A percentile compares a stretch with the other conserved stretches of the same genome.
Conservation (phyloP, 2,113 vertebrate genomes). For the Burhinus oedicnemus region DNA sequence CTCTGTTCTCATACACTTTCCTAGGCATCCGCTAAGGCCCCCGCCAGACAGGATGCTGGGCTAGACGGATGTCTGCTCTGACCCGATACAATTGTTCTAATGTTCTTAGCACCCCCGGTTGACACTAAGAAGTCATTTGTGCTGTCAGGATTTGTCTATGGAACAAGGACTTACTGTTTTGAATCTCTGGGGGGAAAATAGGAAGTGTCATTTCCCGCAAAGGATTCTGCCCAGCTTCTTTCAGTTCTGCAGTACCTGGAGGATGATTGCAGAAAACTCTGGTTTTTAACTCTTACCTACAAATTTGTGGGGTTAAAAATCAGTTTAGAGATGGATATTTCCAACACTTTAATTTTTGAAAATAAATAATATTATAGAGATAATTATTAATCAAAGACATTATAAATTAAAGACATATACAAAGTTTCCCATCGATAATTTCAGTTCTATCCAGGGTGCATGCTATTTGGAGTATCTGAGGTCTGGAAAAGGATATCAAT, state of each 20-base stretch:
- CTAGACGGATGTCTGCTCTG: constrained; percentile 62
- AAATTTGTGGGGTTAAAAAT: neutral
- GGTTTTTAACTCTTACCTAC: neutral
- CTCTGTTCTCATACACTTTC: neutral
- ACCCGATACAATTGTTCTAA: constrained; percentile 55
- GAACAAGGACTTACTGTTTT: neutral
- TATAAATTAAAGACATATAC: neutral
- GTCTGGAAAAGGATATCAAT: neutral
- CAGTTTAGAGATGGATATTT: neutral
- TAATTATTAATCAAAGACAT: neutral
- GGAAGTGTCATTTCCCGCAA: neutral
- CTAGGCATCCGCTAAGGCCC: neutral
- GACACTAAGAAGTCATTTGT: constrained; percentile 23
- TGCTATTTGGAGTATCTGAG: neutral
- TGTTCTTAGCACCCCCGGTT: constrained; percentile 3
- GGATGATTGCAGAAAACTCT: neutral
- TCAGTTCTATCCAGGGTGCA: neutral
- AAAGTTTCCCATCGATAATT: neutral
- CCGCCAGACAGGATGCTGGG: constrained; percentile 40
- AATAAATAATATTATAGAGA: neutral
- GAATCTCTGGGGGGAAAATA: neutral
- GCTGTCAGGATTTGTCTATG: neutral
- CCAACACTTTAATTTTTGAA: neutral
- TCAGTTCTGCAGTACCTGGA: neutral
- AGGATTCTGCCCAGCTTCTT: neutral